Evolutionary conservation across 2,888 invertebrate species (phyloP).

Genomic region (Augiades crinisus): DNA sequence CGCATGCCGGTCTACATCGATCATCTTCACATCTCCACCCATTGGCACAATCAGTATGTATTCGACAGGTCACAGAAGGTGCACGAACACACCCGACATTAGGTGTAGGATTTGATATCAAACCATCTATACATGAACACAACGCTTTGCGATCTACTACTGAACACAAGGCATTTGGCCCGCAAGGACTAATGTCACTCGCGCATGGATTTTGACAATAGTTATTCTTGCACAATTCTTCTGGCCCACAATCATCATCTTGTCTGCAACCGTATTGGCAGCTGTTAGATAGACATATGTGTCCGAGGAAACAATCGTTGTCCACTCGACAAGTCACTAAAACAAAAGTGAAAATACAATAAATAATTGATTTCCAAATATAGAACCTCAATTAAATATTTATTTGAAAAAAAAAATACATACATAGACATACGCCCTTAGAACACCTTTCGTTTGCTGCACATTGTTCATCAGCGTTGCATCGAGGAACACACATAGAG

Average conservation of each 20-base stretch:
- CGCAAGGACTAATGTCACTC: slow-evolving; percentile 86
- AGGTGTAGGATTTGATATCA: slow-evolving; percentile 93
- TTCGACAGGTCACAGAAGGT: slow-evolving; percentile 87
- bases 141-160: slow-evolving; percentile 90
- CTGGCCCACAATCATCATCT: slow-evolving; percentile 93
- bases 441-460: slow-evolving; percentile 95
- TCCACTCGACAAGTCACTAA: slow-evolving; percentile 93
- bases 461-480: slow-evolving; percentile 89
- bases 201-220: slow-evolving; percentile 90
- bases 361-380: no score
- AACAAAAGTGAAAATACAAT: slow-evolving; percentile 34
- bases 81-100: slow-evolving; percentile 93
- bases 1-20: slow-evolving; percentile 89
- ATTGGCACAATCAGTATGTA: slow-evolving; percentile 87
- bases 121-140: slow-evolving; percentile 89
- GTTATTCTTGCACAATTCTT: slow-evolving; percentile 90
- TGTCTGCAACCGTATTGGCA: slow-evolving; percentile 93
- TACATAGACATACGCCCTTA: slow-evolving; percentile 89
- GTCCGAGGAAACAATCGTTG: slow-evolving; percentile 95
- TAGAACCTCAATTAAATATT: no score
- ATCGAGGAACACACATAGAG: slow-evolving; percentile 90
- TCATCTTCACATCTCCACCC: slow-evolving; percentile 88
- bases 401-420: slow-evolving; percentile 58
- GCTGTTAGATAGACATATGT: slow-evolving; percentile 92
- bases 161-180: slow-evolving; percentile 91